These are phyloP conservation scores for Hyperopisus bebe DNA, from an alignment of 2,113 vertebrate species.

Conservation along the genomic window DNA sequence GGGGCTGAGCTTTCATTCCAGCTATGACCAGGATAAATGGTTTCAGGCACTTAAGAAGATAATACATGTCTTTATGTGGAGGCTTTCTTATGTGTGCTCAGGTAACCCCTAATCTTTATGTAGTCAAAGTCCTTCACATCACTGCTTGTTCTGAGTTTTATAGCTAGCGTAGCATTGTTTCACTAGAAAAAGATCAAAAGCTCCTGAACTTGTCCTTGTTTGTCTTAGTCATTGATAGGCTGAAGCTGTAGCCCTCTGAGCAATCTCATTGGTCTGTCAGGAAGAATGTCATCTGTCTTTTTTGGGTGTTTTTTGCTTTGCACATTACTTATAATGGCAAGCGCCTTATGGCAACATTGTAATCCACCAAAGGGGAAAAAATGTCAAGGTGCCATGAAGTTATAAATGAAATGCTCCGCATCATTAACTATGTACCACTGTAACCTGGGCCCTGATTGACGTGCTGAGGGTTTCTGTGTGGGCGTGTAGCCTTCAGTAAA, in stretches of 20 bases:
- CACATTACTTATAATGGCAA: background rate
- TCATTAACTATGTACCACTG: background rate
- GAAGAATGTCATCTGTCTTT: background rate
- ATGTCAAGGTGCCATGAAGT: background rate
- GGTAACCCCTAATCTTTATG: background rate
- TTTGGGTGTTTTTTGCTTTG: background rate
- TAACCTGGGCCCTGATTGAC: background rate
- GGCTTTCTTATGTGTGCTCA: background rate
- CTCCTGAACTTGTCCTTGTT: slow-evolving; percentile 37
- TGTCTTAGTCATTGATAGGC: background rate
- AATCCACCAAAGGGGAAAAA: background rate
- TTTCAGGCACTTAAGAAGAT: background rate
- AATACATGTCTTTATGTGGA: background rate
- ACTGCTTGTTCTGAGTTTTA: slow-evolving; percentile 27
- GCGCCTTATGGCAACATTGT: background rate
- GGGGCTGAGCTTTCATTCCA: background rate
- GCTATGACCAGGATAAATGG: background rate
- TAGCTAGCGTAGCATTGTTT: slow-evolving; percentile 34
- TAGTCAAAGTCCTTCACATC: background rate
- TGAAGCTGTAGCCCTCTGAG: background rate
- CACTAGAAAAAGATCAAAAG: background rate
- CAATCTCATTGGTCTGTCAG: background rate
- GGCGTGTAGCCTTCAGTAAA: background rate
- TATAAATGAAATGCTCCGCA: background rate
- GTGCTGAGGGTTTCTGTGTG: background rate